Evolutionary conservation across 2,113 vertebrate genomes (phyloP).

Genomic region (Tragelaphus scriptus): DNA sequence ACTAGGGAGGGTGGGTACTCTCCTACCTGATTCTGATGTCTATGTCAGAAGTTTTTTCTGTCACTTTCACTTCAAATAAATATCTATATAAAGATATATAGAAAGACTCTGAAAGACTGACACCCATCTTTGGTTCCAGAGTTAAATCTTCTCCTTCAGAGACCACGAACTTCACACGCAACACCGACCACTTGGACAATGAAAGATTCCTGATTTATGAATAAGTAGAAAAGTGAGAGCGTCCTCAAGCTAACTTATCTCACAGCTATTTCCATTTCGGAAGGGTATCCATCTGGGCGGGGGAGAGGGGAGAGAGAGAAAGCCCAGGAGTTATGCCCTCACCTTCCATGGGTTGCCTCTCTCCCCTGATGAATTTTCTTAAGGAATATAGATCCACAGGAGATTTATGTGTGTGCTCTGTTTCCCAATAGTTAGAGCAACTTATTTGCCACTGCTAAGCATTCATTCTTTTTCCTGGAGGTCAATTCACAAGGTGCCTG

Average conservation of each 20-base stretch:
- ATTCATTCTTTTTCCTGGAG: slow-evolving; percentile 30
- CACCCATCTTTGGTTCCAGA: fast-evolving
- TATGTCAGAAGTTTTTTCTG: background rate
- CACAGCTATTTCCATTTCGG: background rate
- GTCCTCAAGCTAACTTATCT: background rate
- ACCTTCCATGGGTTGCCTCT: background rate
- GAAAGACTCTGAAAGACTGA: background rate
- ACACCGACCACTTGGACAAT: background rate
- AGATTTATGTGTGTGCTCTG: slow-evolving; percentile 29
- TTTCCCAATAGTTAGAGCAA: slow-evolving; percentile 33
- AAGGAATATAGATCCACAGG: background rate
- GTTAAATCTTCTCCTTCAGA: background rate
- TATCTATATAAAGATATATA: background rate
- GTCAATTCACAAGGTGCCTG: background rate
- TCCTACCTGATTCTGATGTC: background rate
- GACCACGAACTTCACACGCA: background rate
- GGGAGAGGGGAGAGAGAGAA: background rate
- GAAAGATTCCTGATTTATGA: background rate
- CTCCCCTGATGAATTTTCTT: slow-evolving; percentile 16
- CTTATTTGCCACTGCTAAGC: background rate
- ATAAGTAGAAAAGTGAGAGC: background rate
- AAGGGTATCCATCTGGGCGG: background rate
- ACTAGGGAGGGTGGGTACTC: background rate
- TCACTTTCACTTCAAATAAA: background rate
- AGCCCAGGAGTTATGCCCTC: background rate